phyloP scores from a whole-genome alignment of 2,888 invertebrate genomes.

The Campopleginae sp. region DNA sequence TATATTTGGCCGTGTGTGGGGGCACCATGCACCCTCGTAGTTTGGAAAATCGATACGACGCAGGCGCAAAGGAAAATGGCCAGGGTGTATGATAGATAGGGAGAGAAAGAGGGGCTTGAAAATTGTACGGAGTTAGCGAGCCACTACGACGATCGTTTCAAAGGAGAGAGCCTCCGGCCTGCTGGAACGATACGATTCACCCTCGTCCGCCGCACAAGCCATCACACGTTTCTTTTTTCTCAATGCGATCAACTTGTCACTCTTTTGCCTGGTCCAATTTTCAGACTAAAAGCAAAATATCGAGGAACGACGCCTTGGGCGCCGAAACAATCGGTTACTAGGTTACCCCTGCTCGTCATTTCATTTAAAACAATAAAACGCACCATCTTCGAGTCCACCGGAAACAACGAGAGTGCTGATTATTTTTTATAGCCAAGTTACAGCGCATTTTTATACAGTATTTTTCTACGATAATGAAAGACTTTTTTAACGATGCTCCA shows the following conservation, averaged over 20 bases:
- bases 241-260: not conserved
- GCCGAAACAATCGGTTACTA: too few relatives aligned
- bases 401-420: too few relatives aligned
- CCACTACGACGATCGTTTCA: not conserved
- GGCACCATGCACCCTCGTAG: slow-evolving; percentile 41
- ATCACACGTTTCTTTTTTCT: slow-evolving; percentile 12
- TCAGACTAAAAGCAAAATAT: not conserved
- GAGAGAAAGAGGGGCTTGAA: slow-evolving; percentile 10
- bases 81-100: not conserved
- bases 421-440: too few relatives aligned
- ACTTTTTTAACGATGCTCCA: too few relatives aligned
- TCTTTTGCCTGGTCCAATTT: not conserved
- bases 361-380: too few relatives aligned
- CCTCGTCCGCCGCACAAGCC: slow-evolving; percentile 19
- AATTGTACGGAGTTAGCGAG: slow-evolving; percentile 35
- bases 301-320: too few relatives aligned
- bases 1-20: slow-evolving; percentile 4
- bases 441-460: too few relatives aligned
- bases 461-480: too few relatives aligned
- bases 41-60: slow-evolving; percentile 78
- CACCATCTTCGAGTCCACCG: too few relatives aligned
- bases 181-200: slow-evolving; percentile 28
- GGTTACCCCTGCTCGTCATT: too few relatives aligned
- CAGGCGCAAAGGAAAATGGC: slow-evolving; percentile 71
- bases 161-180: slow-evolving; percentile 42